These are phyloP conservation scores for Urocolius indicus DNA, from an alignment of 2,113 vertebrate species.

Conservation along the genomic window DNA sequence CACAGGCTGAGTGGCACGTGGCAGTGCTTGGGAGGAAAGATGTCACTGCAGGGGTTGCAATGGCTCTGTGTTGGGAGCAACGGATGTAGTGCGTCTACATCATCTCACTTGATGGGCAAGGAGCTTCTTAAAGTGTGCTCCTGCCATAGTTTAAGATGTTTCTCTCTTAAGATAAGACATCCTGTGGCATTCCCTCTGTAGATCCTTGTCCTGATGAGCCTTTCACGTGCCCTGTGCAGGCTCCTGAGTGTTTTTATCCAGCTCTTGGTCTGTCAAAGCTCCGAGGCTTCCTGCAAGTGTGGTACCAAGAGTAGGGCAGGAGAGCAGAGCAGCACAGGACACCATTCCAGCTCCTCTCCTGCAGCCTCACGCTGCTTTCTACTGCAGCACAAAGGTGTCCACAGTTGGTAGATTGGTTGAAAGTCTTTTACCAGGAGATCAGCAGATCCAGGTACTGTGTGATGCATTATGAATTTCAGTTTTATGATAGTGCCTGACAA, in stretches of 20 bases:
- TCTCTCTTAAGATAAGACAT: neutral
- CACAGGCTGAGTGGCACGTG: neutral
- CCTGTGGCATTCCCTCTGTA: neutral
- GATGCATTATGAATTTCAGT: neutral
- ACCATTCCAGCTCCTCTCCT: neutral
- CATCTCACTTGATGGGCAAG: neutral
- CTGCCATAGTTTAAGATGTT: neutral
- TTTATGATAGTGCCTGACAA: neutral
- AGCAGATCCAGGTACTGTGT: neutral
- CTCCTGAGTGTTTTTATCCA: neutral
- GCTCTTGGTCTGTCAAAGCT: neutral
- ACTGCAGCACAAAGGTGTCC: neutral
- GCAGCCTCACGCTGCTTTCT: neutral
- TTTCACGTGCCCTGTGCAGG: neutral
- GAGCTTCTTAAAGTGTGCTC: neutral
- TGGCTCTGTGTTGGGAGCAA: neutral
- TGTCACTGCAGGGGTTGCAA: neutral
- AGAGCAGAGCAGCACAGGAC: neutral
- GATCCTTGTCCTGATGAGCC: neutral
- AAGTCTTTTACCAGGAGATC: neutral
- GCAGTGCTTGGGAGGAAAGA: neutral
- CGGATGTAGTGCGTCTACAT: too few species aligned
- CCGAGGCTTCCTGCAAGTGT: neutral
- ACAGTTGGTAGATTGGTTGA: neutral
- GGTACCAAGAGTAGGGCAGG: too few species aligned